Evolutionary conservation across 2,888 invertebrate species (phyloP), one percentile per base, ranked within the genome.

Genomic region (Campoplex nolae): DNA sequence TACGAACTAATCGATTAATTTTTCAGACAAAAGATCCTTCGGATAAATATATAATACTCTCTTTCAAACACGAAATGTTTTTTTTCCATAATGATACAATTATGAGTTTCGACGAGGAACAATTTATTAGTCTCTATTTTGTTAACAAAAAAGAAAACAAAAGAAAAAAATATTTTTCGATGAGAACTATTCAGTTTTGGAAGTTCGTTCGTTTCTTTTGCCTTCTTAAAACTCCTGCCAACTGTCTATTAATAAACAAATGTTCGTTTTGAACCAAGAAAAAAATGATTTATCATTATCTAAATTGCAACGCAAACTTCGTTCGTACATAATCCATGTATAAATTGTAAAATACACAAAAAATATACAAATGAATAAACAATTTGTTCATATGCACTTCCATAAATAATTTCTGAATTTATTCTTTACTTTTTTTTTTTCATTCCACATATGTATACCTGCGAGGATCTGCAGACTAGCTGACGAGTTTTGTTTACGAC

Each of bases 401-500:
- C 11, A 13, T 45, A 45, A 9, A 45, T 45, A 45, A 13, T 45
- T 13, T 45, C 13, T 13, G 45, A 13, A 13, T 78, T 78, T 28
- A 32, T 56, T 9, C 16, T 16, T 28, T 23, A 23, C 23, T 23
- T 32, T 28, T 45, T 62, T 70, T 8, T 48, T 62, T n/a, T n/a
- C 28, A 58, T 11, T 13, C 11, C 7, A 1, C 45, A 45, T 23
- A 23, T 23, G 1, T 45, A 70, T 45, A 70, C 13, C 28, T 70
- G 32, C 35, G 51, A 32, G 32, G 58, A 56, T 51, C 54, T 54
- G 54, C 32, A 28, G 45, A 48, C 16, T 65, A 79, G 67, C 48
- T 38, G 58, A 70, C 81, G 70, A 75, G 70, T 88, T 89, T 91
- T 92, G 91, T 93, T 93, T 92, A 92, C 90, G 90, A 89, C 88